These are phyloP conservation scores for Carposina sasakii DNA, from an alignment of 1,140 invertebrate genomes.

Conservation along the genomic window DNA sequence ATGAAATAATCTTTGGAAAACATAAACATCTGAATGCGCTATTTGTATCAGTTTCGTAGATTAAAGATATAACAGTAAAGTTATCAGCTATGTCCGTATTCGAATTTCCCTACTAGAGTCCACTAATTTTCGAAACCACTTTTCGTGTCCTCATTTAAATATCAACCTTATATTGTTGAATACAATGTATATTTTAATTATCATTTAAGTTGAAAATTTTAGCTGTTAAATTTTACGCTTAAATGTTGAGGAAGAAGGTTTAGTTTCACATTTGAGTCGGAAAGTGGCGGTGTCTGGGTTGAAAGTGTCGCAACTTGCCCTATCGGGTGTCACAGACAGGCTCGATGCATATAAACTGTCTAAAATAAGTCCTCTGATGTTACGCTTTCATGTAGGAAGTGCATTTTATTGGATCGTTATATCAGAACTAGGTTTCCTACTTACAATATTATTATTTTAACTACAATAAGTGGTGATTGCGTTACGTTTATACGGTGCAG, in stretches of 20 bases:
- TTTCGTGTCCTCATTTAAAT: constrained; percentile 29
- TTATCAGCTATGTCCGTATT: constrained; percentile 29
- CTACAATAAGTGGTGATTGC: too few species aligned
- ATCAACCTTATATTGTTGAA: constrained; percentile 22
- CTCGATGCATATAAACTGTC: constrained; percentile 42
- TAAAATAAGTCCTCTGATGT: constrained; percentile 52
- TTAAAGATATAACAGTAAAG: constrained; percentile 36
- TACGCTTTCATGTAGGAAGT: constrained; percentile 32
- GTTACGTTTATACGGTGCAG: too few species aligned
- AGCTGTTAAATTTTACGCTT: too few species aligned
- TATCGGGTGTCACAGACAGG: constrained; percentile 46
- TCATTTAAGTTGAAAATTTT: too few species aligned
- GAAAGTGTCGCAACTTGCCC: constrained; percentile 38
- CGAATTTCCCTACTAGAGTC: constrained; percentile 30
- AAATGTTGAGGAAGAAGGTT: too few species aligned
- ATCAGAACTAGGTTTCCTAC: neutral
- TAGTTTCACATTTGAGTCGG: too few species aligned
- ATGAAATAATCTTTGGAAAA: too few species aligned
- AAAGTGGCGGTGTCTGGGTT: constrained; percentile 18
- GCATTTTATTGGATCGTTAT: constrained; percentile 25
- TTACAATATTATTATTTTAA: too few species aligned
- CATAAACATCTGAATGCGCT: too few species aligned
- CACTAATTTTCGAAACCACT: constrained; percentile 17
- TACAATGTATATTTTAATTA: constrained; percentile 32
- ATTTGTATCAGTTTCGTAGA: constrained; percentile 12